phyloP scores from a whole-genome alignment of 2,113 vertebrate species.

The Cheirogaleus medius region DNA sequence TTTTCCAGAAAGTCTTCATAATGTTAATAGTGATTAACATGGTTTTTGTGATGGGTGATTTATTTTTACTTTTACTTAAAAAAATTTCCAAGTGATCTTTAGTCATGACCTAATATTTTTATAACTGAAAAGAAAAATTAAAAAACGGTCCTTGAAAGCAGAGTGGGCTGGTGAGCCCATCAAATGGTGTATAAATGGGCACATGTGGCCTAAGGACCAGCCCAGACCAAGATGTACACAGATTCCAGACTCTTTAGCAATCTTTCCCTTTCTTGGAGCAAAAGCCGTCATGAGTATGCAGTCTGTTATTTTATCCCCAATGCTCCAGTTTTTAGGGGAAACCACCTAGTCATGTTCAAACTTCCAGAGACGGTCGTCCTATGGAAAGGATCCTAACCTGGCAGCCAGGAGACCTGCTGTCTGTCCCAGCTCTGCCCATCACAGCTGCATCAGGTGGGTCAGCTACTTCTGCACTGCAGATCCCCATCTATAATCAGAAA shows the following conservation, averaged over 20 bases:
- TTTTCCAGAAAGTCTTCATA: background rate
- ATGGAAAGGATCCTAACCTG: background rate
- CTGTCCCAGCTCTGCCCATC: background rate
- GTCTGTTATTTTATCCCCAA: background rate
- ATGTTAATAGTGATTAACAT: background rate
- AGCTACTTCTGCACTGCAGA: background rate
- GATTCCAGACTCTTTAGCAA: background rate
- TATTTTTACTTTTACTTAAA: background rate
- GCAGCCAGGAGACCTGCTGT: background rate
- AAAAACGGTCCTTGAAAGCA: background rate
- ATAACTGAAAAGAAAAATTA: background rate
- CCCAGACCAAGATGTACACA: rapidly evolving
- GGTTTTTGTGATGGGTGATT: background rate
- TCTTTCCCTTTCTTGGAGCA: background rate
- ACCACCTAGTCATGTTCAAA: background rate
- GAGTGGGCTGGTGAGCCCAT: background rate
- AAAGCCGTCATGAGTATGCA: rapidly evolving
- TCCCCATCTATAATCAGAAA: conserved; percentile 50
- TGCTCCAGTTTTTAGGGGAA: background rate
- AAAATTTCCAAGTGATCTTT: background rate
- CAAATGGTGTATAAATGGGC: too few relatives aligned
- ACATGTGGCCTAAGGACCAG: background rate
- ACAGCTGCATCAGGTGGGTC: background rate
- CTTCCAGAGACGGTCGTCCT: background rate
- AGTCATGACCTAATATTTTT: background rate